Evolutionary conservation across 35 echinoderm and acorn worm genomes (phyloP).

Genomic region (Diadema setosum): DNA sequence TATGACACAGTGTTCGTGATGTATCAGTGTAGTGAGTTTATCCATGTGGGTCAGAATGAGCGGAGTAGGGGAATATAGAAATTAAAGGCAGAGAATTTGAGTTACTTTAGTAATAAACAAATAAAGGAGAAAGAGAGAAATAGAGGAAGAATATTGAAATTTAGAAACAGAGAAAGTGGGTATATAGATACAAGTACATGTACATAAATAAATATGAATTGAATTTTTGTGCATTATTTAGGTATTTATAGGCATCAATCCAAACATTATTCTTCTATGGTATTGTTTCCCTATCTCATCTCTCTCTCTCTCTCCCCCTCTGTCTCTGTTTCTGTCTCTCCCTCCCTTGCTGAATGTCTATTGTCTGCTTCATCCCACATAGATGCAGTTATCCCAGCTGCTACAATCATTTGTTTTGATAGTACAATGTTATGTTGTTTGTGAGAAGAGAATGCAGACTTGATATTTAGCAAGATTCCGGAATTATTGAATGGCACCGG

Average conservation of each 20-base stretch:
- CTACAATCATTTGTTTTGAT: neutral
- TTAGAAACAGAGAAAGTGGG: no score
- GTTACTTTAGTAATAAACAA: neutral
- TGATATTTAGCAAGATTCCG: no score
- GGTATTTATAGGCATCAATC: no score
- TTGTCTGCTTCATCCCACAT: neutral
- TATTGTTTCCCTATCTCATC: neutral
- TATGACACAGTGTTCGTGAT: neutral
- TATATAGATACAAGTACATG: no score
- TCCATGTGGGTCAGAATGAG: neutral
- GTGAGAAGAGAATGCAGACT: no score
- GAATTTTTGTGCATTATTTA: no score
- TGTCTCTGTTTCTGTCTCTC: neutral
- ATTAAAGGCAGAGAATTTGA: neutral
- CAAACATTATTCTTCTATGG: no score
- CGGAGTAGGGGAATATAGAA: neutral
- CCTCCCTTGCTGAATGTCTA: neutral
- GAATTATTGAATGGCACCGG: no score
- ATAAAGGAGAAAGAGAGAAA: neutral
- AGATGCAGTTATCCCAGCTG: neutral
- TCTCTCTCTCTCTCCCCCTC: neutral
- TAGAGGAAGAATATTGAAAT: neutral
- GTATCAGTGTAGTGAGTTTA: neutral
- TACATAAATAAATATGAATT: no score
- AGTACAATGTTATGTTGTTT: neutral